Evolutionary conservation across 2,113 vertebrate species (phyloP), one percentile per base, ranked within the genome.

Genomic region (Rhinoptilus africanus): DNA sequence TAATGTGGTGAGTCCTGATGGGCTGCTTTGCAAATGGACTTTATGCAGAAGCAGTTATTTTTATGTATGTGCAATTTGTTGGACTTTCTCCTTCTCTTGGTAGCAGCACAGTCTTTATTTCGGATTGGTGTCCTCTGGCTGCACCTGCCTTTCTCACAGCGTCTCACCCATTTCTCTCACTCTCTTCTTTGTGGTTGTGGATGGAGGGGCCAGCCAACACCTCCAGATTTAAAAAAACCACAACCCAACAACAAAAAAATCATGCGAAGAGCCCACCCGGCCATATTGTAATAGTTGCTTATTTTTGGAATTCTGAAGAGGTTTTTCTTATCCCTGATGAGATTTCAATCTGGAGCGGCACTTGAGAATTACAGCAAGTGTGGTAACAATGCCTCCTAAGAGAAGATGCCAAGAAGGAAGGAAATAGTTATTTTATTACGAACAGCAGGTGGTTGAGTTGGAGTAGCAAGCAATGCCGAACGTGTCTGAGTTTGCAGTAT

Each of bases 401-500:
- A 71, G 71, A 57, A 86, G 66, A 39, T 84, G 69, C 23, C 39
- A 76, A 68, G 88, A 78, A 92, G 35, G 64, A 57, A 67, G 53
- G 34, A 59, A 95, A 84, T 74, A 63, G 41, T 73, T 3, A 47
- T 88, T 92, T 97, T 88, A 83, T 89, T 85, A 47, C 4, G 2
- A 94, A 82, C 71, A 83, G 88, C 53, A 77, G 89, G 96, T 73
- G 71, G 62, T 80, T 93, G 51, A 90, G 57, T 81, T 79, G 53
- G 69, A 85, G 68, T 10, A 39, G 81, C 47, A 69, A 74, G 69
- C n/a, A 22, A 12, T 96, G 87, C 82, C 94, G 94, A 54, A 12
- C 24, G 3, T 63, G 9, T 32, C 57, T 86, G 78, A 41, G 30
- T 86, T 73, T 62, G 34, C 37, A n/a, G 5, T 35, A 51, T 23